Evolutionary conservation across 2,113 vertebrate species (phyloP).

Genomic region (Laticauda colubrina): DNA sequence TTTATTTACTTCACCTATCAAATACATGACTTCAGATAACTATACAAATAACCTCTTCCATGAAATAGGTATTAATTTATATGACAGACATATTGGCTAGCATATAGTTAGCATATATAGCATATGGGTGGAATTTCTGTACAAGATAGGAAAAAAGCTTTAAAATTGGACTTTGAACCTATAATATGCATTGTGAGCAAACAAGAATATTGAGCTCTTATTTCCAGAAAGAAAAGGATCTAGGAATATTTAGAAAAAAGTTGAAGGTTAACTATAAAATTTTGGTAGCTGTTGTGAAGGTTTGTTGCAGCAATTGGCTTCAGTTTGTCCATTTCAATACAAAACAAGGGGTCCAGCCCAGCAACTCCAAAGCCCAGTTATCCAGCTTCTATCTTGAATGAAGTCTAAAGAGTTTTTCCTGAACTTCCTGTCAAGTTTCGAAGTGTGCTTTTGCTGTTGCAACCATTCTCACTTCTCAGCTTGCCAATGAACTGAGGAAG

Average conservation of each 20-base stretch:
- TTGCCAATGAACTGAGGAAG: too few relatives aligned
- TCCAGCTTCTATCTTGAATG: background rate
- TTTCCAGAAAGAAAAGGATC: background rate
- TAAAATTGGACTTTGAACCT: background rate
- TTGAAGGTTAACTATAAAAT: background rate
- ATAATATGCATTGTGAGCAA: background rate
- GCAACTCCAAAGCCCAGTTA: background rate
- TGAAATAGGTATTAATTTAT: background rate
- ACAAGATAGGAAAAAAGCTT: background rate
- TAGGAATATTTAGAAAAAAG: background rate
- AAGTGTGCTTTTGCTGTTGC: too few relatives aligned
- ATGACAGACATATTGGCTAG: background rate
- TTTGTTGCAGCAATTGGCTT: background rate
- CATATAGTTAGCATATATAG: background rate
- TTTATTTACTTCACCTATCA: background rate
- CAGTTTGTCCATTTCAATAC: background rate
- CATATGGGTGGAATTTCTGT: background rate
- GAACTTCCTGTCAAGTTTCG: background rate
- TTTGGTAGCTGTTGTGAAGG: background rate
- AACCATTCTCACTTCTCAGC: too few relatives aligned
- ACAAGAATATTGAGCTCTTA: background rate
- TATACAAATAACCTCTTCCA: background rate
- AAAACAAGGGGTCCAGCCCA: background rate
- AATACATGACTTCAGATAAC: background rate
- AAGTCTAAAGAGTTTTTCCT: background rate